phyloP scores from a whole-genome alignment of 2,888 invertebrate species.

The Amaurobius ferox region DNA sequence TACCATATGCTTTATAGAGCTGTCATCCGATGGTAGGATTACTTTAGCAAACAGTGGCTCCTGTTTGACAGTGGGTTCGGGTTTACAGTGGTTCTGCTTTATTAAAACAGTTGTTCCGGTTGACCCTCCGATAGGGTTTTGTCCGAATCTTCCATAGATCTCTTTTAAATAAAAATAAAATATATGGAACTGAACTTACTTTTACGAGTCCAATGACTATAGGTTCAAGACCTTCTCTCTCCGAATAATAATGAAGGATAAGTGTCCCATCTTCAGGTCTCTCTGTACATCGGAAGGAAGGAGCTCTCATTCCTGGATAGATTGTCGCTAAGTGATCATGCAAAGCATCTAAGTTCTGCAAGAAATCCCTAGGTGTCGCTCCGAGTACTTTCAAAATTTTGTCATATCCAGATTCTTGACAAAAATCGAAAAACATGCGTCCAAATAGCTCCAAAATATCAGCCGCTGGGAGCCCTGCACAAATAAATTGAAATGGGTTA shows the following conservation, averaged over 20 bases:
- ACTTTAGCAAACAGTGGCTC: no score
- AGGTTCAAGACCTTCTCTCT: slow-evolving; percentile 93
- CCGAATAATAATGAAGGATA: slow-evolving; percentile 96
- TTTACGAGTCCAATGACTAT: slow-evolving; percentile 98
- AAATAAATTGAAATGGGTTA: no score
- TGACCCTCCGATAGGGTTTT: no score
- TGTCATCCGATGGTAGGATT: no score
- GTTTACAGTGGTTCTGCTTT: no score
- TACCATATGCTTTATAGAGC: no score
- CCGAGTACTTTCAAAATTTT: slow-evolving; percentile 95
- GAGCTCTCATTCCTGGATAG: slow-evolving; percentile 96
- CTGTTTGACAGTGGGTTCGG: no score
- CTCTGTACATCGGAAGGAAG: slow-evolving; percentile 96
- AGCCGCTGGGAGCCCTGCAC: slow-evolving; percentile 90
- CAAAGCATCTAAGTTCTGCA: slow-evolving; percentile 96
- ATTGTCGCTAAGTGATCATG: slow-evolving; percentile 96
- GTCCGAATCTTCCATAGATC: no score
- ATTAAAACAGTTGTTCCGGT: no score
- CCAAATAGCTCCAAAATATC: slow-evolving; percentile 93
- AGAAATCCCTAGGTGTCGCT: slow-evolving; percentile 94
- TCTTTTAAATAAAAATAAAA: no score
- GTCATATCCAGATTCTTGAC: slow-evolving; percentile 97
- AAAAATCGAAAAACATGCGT: slow-evolving; percentile 96
- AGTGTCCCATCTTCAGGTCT: slow-evolving; percentile 91
- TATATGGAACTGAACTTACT: slow-evolving; percentile 80